Conservation (phyloP, 2,797 vertebrate genomes). For the Malacoraja senta region DNA sequence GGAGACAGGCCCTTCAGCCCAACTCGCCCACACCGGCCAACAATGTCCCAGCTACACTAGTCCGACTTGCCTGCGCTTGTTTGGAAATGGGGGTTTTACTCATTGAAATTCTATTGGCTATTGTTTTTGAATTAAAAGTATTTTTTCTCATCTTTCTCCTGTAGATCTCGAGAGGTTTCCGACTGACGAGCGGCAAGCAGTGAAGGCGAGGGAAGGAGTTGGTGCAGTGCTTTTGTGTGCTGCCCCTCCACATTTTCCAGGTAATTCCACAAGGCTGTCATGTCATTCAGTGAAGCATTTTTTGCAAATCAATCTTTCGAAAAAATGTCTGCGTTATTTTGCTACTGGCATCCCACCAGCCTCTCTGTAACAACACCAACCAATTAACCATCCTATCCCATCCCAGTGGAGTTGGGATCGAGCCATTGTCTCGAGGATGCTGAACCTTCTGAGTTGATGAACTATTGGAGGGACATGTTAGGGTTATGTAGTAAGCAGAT, state of each 20-base stretch:
- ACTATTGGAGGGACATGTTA: neutral
- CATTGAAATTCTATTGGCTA: neutral
- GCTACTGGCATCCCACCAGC: neutral
- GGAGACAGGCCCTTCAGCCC: too few species aligned
- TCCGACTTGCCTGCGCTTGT: too few species aligned
- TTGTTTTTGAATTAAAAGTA: neutral
- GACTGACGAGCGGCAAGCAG: conserved; percentile 79
- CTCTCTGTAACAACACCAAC: too few species aligned
- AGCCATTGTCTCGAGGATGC: neutral
- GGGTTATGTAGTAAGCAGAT: neutral
- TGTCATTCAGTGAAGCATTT: neutral
- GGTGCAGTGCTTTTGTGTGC: conserved; percentile 86
- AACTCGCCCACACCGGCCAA: too few species aligned
- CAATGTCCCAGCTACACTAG: too few species aligned
- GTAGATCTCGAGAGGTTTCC: conserved; percentile 88
- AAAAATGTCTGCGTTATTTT: too few species aligned
- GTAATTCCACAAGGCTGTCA: conserved; percentile 54
- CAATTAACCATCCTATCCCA: too few species aligned
- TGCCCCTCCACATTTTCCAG: conserved; percentile 85
- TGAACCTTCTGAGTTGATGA: neutral
- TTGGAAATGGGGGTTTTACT: neutral
- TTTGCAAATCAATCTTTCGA: neutral
- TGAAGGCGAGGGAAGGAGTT: conserved; percentile 81
- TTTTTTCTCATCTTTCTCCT: neutral
- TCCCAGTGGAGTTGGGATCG: neutral